Evolutionary conservation across 2,113 vertebrate species (phyloP).

Genomic region (Entomyzon cyanotis): DNA sequence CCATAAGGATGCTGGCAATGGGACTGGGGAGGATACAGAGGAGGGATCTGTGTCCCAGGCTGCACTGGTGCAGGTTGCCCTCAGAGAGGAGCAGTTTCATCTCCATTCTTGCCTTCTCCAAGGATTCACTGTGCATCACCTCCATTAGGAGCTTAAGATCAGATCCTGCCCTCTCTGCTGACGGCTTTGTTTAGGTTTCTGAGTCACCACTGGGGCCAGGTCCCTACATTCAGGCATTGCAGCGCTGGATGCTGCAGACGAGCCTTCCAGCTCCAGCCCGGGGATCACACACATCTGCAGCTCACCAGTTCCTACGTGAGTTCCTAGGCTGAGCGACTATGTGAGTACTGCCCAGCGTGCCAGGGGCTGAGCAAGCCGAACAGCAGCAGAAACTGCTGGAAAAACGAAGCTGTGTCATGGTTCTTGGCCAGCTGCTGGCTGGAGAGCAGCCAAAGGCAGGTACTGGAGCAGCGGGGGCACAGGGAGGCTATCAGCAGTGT

Average conservation of each 20-base stretch:
- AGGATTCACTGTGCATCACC: neutral
- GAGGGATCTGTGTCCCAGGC: neutral
- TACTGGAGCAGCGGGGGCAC: rapidly evolving
- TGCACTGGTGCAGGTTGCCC: neutral
- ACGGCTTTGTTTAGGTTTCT: neutral
- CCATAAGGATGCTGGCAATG: neutral
- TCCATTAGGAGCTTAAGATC: neutral
- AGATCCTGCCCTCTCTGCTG: neutral
- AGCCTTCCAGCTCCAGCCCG: neutral
- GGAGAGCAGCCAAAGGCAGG: neutral
- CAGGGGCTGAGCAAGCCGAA: neutral
- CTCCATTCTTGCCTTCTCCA: neutral
- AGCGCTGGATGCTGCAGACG: neutral
- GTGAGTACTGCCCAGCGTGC: neutral
- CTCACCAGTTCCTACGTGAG: neutral
- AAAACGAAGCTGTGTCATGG: neutral
- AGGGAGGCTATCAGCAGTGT: neutral
- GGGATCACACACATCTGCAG: neutral
- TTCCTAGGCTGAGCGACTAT: neutral
- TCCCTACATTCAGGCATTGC: neutral
- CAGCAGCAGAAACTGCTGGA: neutral
- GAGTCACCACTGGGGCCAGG: neutral
- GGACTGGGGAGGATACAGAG: neutral
- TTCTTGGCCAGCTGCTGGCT: neutral
- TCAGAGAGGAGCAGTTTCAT: neutral